These are phyloP conservation scores for Nomada goodeniana DNA, from an alignment of 2,888 invertebrate species.

Conservation along the genomic window DNA sequence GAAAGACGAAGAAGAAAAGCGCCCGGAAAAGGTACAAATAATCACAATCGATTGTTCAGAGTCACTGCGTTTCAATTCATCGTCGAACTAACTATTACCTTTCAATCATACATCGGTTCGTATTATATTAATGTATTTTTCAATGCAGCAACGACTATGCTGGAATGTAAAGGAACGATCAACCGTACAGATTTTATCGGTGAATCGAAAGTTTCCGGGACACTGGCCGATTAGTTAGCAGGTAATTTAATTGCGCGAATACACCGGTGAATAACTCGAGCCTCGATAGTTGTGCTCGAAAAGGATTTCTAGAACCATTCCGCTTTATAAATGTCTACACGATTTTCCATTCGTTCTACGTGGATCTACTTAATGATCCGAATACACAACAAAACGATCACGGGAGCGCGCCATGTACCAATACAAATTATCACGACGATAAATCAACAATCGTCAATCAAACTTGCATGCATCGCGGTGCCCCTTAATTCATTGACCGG, in stretches of 20 bases:
- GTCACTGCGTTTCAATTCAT: too few relatives aligned
- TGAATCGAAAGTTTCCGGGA: slow-evolving; percentile 40
- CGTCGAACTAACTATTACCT: background rate
- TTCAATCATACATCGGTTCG: background rate
- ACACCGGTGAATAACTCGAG: background rate
- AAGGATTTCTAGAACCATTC: slow-evolving; percentile 20
- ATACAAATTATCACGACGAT: slow-evolving; percentile 56
- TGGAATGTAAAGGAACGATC: slow-evolving; percentile 18
- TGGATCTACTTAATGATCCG: slow-evolving; percentile 11
- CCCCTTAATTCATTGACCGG: slow-evolving; percentile 55
- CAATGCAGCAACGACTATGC: background rate
- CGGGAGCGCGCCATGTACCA: slow-evolving; percentile 20
- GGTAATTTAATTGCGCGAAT: slow-evolving; percentile 27
- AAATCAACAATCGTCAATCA: slow-evolving; percentile 62
- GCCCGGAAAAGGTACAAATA: too few relatives aligned
- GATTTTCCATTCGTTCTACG: slow-evolving; percentile 13
- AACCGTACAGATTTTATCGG: slow-evolving; percentile 12
- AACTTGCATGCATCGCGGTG: slow-evolving; percentile 25
- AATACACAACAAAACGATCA: slow-evolving; percentile 43
- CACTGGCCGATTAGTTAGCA: slow-evolving; percentile 10
- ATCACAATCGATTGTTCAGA: too few relatives aligned
- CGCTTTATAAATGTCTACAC: background rate
- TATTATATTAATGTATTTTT: background rate
- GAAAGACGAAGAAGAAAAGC: too few relatives aligned
- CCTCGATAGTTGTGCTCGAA: slow-evolving; percentile 1